Base-by-base conservation (phyloP, 2,113 vertebrate species). In the Pseudopipra pipra region DNA sequence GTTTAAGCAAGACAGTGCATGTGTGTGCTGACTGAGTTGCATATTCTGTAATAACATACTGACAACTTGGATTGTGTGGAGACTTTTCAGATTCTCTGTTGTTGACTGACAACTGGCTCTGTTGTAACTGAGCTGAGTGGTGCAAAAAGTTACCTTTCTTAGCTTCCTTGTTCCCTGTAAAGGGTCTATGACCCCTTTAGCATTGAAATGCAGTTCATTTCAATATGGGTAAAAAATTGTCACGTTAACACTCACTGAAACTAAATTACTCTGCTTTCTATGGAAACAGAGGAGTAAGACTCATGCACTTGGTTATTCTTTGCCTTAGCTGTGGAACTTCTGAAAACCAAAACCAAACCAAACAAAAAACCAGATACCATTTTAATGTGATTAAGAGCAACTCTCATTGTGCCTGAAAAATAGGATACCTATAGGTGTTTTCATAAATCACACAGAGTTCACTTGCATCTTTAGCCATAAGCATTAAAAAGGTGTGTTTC, bases 61-160 rank as follows among this genome's bases (percentile, higher is more conserved):
- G n/a, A 46, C 35, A 46, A 3, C 30, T 47, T 2, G 0, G 31
- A 30, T 33, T 0, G 0, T 19, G n/a, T 44, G 39, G 22, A 41
- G 47, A 22, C 28, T 44, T 62, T 35, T 63, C 72, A 59, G 31
- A 35, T 41, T 80, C n/a, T 67, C 33, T 70, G 3, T 56, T 66
- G 23, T 22, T 70, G 44, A 21, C 49, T 63, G n/a, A 70, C 20
- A 52, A 2, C 33, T 56, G 19, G 6, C 28, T 74, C 22, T 35
- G 5, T 47, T 21, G 21, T 47, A 67, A 4, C 6, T 4, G 14
- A 75, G 35, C 12, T 28, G 33, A 72, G 44, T 17, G n/a, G 30
- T 61, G 20, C n/a, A 31, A 65, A 33, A 35, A 67, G 19, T 10
- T 75, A 31, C 23, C 21, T 72, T 72, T 35, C 14, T 63, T 27